Evolutionary conservation across 2,797 vertebrate species (phyloP).

Genomic region (Tiaroga cobitis): DNA sequence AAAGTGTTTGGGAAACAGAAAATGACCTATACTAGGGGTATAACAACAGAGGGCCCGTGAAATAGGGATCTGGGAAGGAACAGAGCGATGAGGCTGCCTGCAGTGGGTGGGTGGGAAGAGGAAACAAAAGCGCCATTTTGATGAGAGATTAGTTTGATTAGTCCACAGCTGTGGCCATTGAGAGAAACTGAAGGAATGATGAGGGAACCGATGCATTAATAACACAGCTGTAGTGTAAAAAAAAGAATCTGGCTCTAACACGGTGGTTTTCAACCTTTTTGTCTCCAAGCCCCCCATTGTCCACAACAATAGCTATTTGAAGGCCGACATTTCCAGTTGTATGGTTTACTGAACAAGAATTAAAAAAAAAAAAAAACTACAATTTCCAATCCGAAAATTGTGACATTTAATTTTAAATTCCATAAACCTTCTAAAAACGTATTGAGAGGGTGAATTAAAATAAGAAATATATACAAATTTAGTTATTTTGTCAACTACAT

Average conservation of each 20-base stretch:
- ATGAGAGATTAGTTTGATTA: constrained; percentile 45
- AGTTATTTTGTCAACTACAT: background rate
- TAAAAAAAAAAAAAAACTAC: background rate
- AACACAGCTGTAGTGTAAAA: background rate
- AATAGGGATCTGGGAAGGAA: background rate
- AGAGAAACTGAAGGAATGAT: background rate
- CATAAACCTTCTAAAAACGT: background rate
- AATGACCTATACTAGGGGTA: constrained; percentile 21
- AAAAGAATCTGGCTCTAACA: background rate
- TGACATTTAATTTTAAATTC: background rate
- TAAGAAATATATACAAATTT: background rate
- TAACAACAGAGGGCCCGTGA: constrained; percentile 23
- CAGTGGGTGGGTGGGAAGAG: constrained; percentile 22
- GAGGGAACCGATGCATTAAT: constrained; percentile 8
- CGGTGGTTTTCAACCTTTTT: background rate
- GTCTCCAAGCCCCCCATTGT: background rate
- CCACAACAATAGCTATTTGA: background rate
- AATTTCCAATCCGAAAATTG: background rate
- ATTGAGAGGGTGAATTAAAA: background rate
- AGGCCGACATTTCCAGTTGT: background rate
- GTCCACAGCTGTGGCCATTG: constrained; percentile 36
- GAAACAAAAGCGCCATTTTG: constrained; percentile 44
- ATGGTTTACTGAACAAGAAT: background rate
- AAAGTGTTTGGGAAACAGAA: constrained; percentile 17
- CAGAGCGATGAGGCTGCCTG: constrained; percentile 6